Percentiles rank a stretch among this genome's conserved stretches.
Evolutionary conservation across 2,888 invertebrate species (phyloP).

Genomic region (Lymantria monacha): DNA sequence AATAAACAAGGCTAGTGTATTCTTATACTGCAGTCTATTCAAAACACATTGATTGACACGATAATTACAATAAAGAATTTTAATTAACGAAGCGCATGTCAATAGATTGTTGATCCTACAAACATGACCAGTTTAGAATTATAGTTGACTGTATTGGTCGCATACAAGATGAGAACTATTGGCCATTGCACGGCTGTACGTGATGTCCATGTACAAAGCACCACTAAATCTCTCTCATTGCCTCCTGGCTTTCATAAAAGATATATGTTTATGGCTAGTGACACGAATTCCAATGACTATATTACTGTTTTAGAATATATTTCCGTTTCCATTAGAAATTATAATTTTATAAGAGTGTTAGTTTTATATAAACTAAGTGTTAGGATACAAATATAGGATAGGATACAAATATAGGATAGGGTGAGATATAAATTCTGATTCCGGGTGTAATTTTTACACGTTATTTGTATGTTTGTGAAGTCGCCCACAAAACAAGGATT

Average conservation of each 20-base stretch:
- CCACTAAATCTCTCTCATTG: conserved; percentile 50
- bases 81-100: too few species aligned
- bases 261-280: conserved; percentile 42
- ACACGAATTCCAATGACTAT: conserved; percentile 32
- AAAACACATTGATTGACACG: too few species aligned
- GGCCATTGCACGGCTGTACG: conserved; percentile 59
- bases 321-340: conserved; percentile 1
- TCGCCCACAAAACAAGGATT: too few species aligned
- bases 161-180: conserved; percentile 63
- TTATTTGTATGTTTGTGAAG: too few species aligned
- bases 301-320: conserved; percentile 19
- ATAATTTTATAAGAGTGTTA: background rate
- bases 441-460: too few species aligned
- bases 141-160: conserved; percentile 56
- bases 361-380: too few species aligned
- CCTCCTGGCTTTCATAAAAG: conserved; percentile 37
- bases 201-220: conserved; percentile 53
- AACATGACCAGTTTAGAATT: conserved; percentile 59
- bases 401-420: too few species aligned
- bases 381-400: too few species aligned
- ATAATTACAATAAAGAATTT: too few species aligned
- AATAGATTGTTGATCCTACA: conserved; percentile 25
- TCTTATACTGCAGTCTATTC: too few species aligned
- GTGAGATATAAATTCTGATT: too few species aligned
- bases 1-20: too few species aligned